These are phyloP conservation scores for Sphecodes monilicornis DNA, from an alignment of 2,888 invertebrate genomes.

Conservation along the genomic window DNA sequence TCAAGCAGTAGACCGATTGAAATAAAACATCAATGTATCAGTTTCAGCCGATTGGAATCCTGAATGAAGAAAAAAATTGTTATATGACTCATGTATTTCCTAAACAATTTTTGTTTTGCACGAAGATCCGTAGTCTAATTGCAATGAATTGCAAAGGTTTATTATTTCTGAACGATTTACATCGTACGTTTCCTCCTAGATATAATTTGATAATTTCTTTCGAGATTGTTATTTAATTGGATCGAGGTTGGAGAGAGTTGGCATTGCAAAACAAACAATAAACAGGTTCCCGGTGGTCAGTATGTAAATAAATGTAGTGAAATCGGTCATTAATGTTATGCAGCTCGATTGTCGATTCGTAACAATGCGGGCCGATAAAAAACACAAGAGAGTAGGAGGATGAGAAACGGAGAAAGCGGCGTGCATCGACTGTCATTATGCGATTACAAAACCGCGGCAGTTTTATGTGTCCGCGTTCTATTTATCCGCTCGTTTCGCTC, in stretches of 20 bases:
- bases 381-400: neutral
- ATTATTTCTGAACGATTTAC: too few relatives aligned
- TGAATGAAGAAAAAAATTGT: too few relatives aligned
- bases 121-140: too few relatives aligned
- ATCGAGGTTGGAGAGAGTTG: neutral
- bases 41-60: too few relatives aligned
- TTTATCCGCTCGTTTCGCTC: slow-evolving; percentile 6
- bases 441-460: slow-evolving; percentile 28
- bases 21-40: too few relatives aligned
- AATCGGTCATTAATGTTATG: neutral
- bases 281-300: neutral
- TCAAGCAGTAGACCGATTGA: too few relatives aligned
- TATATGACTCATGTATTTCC: too few relatives aligned
- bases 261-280: neutral
- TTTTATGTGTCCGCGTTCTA: slow-evolving; percentile 19
- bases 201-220: too few relatives aligned
- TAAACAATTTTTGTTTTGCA: too few relatives aligned
- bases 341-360: slow-evolving; percentile 20
- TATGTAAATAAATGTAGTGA: neutral
- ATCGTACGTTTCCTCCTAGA: too few relatives aligned
- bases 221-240: neutral
- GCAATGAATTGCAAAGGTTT: too few relatives aligned
- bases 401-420: neutral
- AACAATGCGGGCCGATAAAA: slow-evolving; percentile 17
- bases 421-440: slow-evolving; percentile 37